Base-by-base conservation (phyloP, 2,797 vertebrate species). In the Anniella stebbinsi region DNA sequence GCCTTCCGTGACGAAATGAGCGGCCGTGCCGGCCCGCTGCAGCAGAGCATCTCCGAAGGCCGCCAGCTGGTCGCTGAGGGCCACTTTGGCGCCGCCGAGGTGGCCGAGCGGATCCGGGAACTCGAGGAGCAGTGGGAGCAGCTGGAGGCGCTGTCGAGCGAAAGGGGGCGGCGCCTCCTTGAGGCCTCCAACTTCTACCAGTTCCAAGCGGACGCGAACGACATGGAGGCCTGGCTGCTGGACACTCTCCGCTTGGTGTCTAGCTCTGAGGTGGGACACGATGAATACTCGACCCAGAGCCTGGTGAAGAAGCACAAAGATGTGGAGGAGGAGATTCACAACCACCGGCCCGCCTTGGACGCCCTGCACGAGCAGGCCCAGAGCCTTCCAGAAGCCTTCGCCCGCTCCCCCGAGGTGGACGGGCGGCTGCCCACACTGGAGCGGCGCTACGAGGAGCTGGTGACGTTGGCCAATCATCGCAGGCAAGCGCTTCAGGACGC, bases 1-100 rank as follows among this genome's bases (percentile, higher is more conserved):
- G 98, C 99, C 51, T 98, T 99, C 95, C 97, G 97, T 0, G 98
- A 98, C 1, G 98, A 99, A 94, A 99, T 99, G 98, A 98, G 98
- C 0, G 98, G 98, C 38, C 98, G 98, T 4, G 98, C 98, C 2
- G 98, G 98, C 6, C 98, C 99, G 0, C 95, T 99, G 91, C 96
- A 97, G 80, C 98, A 98, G 93, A 98, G 98, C 75, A 97, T 99
- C 57, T 97, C 98, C 88, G 97, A 96, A 0, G 99, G 98, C 28
- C 98, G 98, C 86, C 94, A 95, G 91, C 91, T 99, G 91, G 96
- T 98, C 0, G 94, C 97, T 0, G 98, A 99, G 94, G 98, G 98
- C 41, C 98, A 98, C 82, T 97, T 97, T 2, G 98, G 98, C 8
- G 97, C 98, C 0, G 23, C 95, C 2, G 97, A 98, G 93, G 98